phyloP scores from a whole-genome alignment of 2,888 invertebrate genomes.

The Meiosimyza decipiens region DNA sequence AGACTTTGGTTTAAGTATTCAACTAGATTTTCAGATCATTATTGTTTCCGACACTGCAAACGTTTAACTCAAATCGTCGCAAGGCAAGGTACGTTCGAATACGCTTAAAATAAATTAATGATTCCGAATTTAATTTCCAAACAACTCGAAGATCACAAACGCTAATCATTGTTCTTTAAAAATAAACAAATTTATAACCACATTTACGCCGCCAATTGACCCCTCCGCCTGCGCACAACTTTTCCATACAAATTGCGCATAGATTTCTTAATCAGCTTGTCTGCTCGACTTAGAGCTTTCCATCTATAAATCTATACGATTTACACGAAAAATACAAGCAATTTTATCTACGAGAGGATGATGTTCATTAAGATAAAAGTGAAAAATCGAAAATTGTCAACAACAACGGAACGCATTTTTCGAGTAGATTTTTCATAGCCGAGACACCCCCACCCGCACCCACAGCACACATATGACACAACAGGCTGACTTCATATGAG shows the following conservation, averaged over 20 bases:
- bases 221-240: conserved; percentile 2
- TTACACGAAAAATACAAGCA: not conserved
- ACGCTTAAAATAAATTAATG: too few relatives aligned
- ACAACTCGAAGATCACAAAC: too few relatives aligned
- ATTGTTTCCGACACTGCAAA: too few relatives aligned
- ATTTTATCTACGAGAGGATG: too few relatives aligned
- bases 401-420: conserved; percentile 6
- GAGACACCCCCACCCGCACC: not conserved
- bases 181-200: conserved; percentile 23
- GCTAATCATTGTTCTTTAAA: not conserved
- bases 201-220: conserved; percentile 28
- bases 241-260: not conserved
- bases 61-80: too few relatives aligned
- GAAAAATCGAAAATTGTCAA: conserved; percentile 33
- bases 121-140: too few relatives aligned
- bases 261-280: conserved; percentile 14
- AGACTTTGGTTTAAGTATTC: too few relatives aligned
- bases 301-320: conserved; percentile 21
- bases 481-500: too few relatives aligned
- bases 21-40: too few relatives aligned
- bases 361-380: conserved; percentile 15
- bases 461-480: too few relatives aligned
- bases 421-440: not conserved
- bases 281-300: conserved; percentile 13
- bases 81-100: too few relatives aligned